phyloP scores from a whole-genome alignment of 2,113 vertebrate genomes.

The Corythornis vintsioides region DNA sequence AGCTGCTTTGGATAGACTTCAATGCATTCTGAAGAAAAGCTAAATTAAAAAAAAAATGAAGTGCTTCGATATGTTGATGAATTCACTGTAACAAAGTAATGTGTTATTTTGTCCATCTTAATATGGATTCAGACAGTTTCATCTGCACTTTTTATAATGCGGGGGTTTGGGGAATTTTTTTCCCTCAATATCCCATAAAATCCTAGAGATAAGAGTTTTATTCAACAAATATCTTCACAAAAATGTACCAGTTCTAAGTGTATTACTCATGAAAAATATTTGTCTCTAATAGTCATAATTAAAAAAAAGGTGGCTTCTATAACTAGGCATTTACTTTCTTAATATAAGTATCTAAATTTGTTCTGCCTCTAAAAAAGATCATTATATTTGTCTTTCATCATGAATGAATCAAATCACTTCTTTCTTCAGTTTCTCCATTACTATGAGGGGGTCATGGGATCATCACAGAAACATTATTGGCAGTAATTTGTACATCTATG shows the following conservation, averaged over 20 bases:
- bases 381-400: not conserved
- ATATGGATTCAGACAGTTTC: not conserved
- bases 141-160: not conserved
- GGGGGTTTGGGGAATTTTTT: not conserved
- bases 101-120: not conserved
- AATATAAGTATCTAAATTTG: not conserved
- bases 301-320: fast-evolving
- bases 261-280: not conserved
- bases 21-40: not conserved
- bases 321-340: not conserved
- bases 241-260: not conserved
- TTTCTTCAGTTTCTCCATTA: not conserved
- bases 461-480: not conserved
- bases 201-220: not conserved
- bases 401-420: not conserved
- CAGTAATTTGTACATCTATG: not conserved
- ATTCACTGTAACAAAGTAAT: not conserved
- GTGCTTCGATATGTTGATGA: not conserved
- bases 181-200: not conserved
- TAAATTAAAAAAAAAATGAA: not conserved
- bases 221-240: not conserved
- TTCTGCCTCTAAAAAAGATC: not conserved
- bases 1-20: not conserved
- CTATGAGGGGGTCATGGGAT: not conserved
- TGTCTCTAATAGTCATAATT: not conserved